Evolutionary conservation across 2,113 vertebrate genomes (phyloP), one percentile per base, ranked within the genome.

Genomic region (Tetrax tetrax): DNA sequence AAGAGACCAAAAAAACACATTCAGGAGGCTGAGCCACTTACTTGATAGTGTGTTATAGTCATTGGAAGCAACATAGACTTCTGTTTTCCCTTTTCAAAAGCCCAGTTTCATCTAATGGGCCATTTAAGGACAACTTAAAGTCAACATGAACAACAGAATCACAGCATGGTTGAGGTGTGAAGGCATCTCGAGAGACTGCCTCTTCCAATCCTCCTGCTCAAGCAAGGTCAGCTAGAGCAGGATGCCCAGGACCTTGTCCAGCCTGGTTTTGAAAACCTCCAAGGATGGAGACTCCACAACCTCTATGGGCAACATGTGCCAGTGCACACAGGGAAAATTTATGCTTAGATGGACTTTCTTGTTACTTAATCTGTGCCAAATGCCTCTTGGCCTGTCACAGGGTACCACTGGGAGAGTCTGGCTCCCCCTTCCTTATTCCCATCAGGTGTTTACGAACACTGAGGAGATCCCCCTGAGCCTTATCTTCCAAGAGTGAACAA

Each of bases 111-210:
- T 72, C 79, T 76, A 71, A 83, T 22, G 41, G 90, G 28, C 41
- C 33, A 57, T 54, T 50, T 89, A 83, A 79, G 29, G 25, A 53
- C 28, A 81, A 21, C 25, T 41, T 45, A 15, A 79, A 83, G 12
- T 28, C 25, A 81, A 22, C n/a, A 57, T 0, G 0, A 93, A 72
- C 35, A 87, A 31, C 29, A 82, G 31, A 79, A 75, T 71, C 38
- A 38, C 3, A 2, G 56, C 18, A 20, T 0, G 0, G 17, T 0
- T 70, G 25, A 63, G 33, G 6, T 31, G 8, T 70, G 43, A 87
- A 68, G 48, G 29, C 48, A 51, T 10, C 15, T 68, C 25, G 56
- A 33, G 35, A 83, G 28, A 35, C 14, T 5, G 3, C 12, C 38
- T 37, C 27, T 19, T 56, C 53, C 28, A 33, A 10, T 4, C 7